phyloP scores from a whole-genome alignment of 2,113 vertebrate genomes.

The Illadopsis cleaveri region DNA sequence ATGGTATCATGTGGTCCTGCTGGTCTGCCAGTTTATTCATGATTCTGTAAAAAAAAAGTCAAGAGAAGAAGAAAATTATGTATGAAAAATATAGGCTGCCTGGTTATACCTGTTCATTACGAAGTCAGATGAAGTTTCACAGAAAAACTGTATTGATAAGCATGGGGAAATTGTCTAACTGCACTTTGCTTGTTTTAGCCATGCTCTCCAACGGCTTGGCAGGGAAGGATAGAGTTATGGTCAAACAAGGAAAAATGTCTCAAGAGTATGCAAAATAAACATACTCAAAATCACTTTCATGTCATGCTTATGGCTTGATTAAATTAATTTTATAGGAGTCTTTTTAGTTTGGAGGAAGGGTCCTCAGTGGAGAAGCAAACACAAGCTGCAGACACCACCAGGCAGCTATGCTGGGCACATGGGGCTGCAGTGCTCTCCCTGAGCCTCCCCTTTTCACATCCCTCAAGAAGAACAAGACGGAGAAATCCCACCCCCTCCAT shows the following conservation, averaged over 20 bases:
- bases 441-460: neutral
- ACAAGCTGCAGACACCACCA: neutral
- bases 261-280: neutral
- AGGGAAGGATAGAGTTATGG: neutral
- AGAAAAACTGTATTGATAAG: neutral
- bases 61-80: neutral
- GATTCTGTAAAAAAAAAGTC: slow-evolving; percentile 81
- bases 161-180: neutral
- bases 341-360: neutral
- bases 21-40: slow-evolving; percentile 97
- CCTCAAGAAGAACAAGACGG: neutral
- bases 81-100: neutral
- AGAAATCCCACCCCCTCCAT: neutral
- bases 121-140: neutral
- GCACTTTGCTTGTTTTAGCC: neutral
- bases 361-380: neutral
- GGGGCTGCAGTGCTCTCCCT: neutral
- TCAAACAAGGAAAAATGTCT: neutral
- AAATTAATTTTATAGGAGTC: neutral
- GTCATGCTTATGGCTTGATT: neutral
- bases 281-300: neutral
- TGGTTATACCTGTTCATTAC: neutral
- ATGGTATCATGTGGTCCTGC: slow-evolving; percentile 99
- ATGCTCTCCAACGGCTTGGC: neutral
- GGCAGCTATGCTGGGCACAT: neutral